Evolutionary conservation across 2,113 vertebrate species (phyloP), one percentile per base, ranked within the genome.

Genomic region (Canis aureus): DNA sequence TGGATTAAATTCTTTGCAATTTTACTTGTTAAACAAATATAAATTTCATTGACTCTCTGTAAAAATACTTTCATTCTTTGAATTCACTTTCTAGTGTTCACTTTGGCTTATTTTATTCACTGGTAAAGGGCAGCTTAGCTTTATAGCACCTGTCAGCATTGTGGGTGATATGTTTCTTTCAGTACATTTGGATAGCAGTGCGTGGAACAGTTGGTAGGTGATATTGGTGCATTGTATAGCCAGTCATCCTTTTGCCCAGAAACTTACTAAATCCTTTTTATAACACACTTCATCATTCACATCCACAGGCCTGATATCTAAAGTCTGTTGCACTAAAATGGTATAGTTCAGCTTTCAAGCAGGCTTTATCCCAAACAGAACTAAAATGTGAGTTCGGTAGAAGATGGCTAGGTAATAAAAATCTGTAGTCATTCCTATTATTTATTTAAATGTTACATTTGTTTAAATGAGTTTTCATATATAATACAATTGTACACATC

Each of bases 251-350:
- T 86, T 85, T 88, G 16, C 86, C 27, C 43, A 88, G 90, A 94
- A 96, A 97, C 82, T 57, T 29, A 92, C 19, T 91, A 84, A 98
- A 98, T 86, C 62, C 2, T 97, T 97, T 97, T 94, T 97, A 91
- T 83, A 95, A 17, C 29, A 10, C 51, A 57, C 60, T 97, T 95
- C 66, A 66, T 92, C 51, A 76, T 95, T 89, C 78, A 22, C 38
- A 86, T 84, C 78, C 49, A 92, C 78, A 74, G 25, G 16, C 64
- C 66, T 92, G 81, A 95, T 82, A 78, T 10, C 64, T 83, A 79
- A 89, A 96, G 49, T 71, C 49, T 91, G 69, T 84, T 85, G 69
- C 32, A 71, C 67, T 88, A 71, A 90, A 95, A 83, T 93, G 64
- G 49, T 80, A 89, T 57, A 73, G 13, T 29, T 85, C 29, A 27